Conservation (phyloP, 2,113 vertebrate genomes). For the Scopus umbretta region DNA sequence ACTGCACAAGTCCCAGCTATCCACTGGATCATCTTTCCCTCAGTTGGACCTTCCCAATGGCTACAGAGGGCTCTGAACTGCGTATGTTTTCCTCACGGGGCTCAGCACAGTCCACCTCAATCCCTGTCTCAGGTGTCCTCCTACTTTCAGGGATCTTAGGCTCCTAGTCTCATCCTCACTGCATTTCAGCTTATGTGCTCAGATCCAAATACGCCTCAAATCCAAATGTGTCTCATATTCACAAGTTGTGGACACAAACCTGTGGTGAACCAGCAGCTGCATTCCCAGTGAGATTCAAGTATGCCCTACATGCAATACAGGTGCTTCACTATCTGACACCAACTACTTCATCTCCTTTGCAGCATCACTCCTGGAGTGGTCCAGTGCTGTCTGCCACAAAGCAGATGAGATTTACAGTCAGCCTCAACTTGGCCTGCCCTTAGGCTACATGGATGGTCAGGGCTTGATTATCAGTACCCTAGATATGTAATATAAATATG, state of each 20-base stretch:
- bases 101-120: background rate
- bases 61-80: background rate
- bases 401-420: background rate
- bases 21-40: accelerated
- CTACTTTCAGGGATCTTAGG: background rate
- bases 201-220: background rate
- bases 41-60: background rate
- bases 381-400: background rate
- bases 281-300: background rate
- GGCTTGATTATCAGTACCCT: background rate
- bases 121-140: background rate
- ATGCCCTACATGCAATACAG: background rate
- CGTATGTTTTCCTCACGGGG: background rate
- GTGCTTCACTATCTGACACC: background rate
- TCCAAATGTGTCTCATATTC: background rate
- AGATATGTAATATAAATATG: background rate
- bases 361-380: background rate
- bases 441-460: background rate
- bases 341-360: background rate
- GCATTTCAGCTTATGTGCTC: background rate
- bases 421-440: background rate
- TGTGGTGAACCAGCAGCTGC: background rate
- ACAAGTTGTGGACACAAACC: background rate
- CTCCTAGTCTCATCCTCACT: background rate
- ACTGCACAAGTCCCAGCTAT: background rate